These are phyloP conservation scores for Luperina testacea DNA, from an alignment of 2,888 invertebrate genomes.

Conservation along the genomic window DNA sequence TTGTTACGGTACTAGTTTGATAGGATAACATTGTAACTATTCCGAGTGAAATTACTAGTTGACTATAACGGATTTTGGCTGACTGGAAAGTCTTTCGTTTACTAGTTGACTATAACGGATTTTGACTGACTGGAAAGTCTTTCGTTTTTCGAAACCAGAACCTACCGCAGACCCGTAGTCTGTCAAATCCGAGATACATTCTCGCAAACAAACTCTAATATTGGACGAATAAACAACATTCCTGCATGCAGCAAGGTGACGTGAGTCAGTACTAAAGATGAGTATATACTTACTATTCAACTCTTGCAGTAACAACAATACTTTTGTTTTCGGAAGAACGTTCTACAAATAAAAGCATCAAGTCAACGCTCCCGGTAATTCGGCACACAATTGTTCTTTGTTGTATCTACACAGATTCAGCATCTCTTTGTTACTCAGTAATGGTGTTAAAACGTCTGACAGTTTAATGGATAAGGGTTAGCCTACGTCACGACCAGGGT, in stretches of 20 bases:
- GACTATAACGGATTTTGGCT: neutral
- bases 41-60: neutral
- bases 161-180: no score
- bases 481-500: constrained; percentile 27
- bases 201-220: neutral
- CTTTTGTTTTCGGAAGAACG: neutral
- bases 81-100: neutral
- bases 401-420: constrained; percentile 9
- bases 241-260: neutral
- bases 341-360: neutral
- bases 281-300: neutral
- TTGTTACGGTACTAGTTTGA: neutral
- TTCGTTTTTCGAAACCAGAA: neutral
- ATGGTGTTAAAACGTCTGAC: constrained; percentile 36
- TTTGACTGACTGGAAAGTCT: neutral
- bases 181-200: neutral
- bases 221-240: constrained; percentile 3
- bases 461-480: constrained; percentile 42
- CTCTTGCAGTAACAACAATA: neutral
- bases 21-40: neutral
- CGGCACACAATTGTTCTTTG: constrained; percentile 14
- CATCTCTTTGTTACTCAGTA: constrained; percentile 36
- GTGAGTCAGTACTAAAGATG: neutral
- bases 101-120: neutral
- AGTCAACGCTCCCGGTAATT: constrained; percentile 14